Evolutionary conservation across 2,113 vertebrate genomes (phyloP).

Genomic region (Pteruthius melanotis): DNA sequence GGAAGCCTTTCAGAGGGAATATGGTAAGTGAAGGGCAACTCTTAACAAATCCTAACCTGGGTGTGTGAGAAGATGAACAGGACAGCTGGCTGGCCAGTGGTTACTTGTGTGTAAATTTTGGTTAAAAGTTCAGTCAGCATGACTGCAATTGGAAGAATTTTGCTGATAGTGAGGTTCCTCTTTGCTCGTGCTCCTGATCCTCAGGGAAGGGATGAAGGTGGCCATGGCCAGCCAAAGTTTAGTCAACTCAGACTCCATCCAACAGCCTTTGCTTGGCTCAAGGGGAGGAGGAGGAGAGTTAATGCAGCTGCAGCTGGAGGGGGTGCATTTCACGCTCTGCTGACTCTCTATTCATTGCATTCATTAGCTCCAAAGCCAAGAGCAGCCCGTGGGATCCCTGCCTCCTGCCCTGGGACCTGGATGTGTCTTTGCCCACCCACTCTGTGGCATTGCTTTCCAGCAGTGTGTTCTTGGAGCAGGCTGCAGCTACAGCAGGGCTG

Average conservation of each 20-base stretch:
- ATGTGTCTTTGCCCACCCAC: background rate
- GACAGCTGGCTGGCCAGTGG: background rate
- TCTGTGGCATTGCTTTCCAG: background rate
- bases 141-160: background rate
- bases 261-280: background rate
- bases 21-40: background rate
- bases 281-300: background rate
- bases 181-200: background rate
- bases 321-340: background rate
- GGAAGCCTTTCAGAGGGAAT: background rate
- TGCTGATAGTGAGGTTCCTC: background rate
- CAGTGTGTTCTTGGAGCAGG: constrained; percentile 6
- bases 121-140: background rate
- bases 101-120: background rate
- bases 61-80: background rate
- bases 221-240: background rate
- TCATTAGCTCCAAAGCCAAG: background rate
- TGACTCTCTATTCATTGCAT: background rate
- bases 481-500: background rate
- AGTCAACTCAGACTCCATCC: background rate
- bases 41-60: background rate
- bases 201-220: background rate
- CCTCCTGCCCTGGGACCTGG: background rate
- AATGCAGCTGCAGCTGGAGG: background rate
- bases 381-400: background rate